Evolutionary conservation across 2,888 invertebrate species (phyloP), one percentile per base, ranked within the genome.

Genomic region (Leucania comma): DNA sequence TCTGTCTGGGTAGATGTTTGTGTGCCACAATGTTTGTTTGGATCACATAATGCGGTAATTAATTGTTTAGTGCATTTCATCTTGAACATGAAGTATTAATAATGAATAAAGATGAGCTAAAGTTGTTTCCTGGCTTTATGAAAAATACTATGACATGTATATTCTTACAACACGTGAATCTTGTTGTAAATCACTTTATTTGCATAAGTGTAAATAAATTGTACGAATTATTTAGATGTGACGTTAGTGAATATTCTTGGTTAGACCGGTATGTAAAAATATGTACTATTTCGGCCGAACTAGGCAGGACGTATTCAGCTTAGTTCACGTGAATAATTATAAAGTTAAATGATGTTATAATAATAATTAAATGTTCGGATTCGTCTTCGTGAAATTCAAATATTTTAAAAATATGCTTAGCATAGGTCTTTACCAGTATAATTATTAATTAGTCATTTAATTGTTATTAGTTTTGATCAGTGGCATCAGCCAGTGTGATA

Each of bases 1-100:
- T 88, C 89, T 84, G 90, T 92, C 90, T 90, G 88, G 87, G 84
- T 82, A 81, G 67, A 76, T 75, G 73, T 81, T 80, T 76, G 74
- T 79, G 22, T 68, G 57, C 59, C 57, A 69, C 68, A 81, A 65
- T 73, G 72, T 70, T 74, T 72, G 77, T 79, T 68, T 78, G 72
- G 68, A 71, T 58, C 50, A 56, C 61, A 76, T 78, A 26, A 68
- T 78, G 69, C 67, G 24, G 24, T 68, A 63, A 75, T 72, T 71
- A 68, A 68, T 76, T 51, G 29, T 77, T 66, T 32, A 61, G 73
- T 68, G 35, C 46, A 54, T 69, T 67, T 73, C 58, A 62, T 61
- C 29, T 61, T 80, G 8, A 54, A 60, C 59, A 68, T 53, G 17
- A 67, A 57, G 56, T 61, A 53, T 57, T 57, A 63, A 62, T 35